Evolutionary conservation across 2,113 vertebrate genomes (phyloP).

Genomic region (Sminthopsis crassicaudata): DNA sequence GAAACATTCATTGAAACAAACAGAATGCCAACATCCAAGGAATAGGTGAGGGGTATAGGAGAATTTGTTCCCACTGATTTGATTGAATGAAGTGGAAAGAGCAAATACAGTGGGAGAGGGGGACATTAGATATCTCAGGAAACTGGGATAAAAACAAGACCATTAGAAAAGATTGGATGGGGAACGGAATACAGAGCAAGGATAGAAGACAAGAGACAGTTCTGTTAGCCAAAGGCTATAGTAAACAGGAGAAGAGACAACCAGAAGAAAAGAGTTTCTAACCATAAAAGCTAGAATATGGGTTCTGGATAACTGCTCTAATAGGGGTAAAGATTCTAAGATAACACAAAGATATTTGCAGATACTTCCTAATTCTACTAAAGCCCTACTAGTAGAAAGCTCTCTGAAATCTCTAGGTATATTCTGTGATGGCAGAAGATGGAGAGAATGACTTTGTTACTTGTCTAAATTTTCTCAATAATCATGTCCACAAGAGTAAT

Average conservation of each 20-base stretch:
- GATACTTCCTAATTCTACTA: neutral
- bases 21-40: neutral
- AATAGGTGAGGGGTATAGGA: neutral
- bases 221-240: neutral
- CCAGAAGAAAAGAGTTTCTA: neutral
- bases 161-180: neutral
- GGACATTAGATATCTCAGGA: neutral
- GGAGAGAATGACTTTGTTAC: neutral
- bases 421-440: neutral
- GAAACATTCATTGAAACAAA: neutral
- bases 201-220: neutral
- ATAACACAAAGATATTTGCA: neutral
- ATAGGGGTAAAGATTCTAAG: neutral
- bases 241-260: neutral
- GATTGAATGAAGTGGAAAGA: neutral
- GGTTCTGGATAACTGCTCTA: neutral
- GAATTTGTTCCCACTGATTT: neutral
- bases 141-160: neutral
- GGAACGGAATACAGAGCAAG: neutral
- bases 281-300: neutral
- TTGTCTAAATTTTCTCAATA: conserved; percentile 14
- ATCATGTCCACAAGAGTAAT: neutral
- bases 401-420: neutral
- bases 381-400: neutral
- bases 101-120: neutral